Base-by-base conservation (phyloP, 2,888 invertebrate species). In the Zelleria hepariella region DNA sequence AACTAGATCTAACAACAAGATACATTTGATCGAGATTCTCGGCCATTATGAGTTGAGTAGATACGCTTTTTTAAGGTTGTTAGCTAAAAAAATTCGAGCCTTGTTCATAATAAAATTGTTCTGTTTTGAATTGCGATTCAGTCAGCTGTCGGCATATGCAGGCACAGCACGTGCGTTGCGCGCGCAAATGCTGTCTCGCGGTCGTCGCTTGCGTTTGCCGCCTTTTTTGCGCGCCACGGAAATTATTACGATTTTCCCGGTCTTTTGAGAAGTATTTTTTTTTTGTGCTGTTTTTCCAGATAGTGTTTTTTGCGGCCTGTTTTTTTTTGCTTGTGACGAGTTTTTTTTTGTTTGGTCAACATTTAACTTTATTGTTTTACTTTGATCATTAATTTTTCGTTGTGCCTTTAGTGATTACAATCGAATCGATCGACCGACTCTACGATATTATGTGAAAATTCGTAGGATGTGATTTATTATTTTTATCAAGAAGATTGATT, bases 91-190 rank as follows among this genome's bases (percentile, higher is more conserved):
- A 79, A 10, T 15, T 42, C 80, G 71, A 73, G 72, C 73, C 75
- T 66, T 75, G 80, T 81, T 81, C 83, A 77, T 75, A 59, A n/a
- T n/a, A n/a, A n/a, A n/a, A 60, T 63, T 70, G 75, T 72, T 82
- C 78, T 82, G 81, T 84, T 82, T 82, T 80, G 83, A 80, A 83
- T 84, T 81, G 82, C 82, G 79, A 80, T 83, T 83, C 86, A 87
- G 88, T 88, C 84, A 87, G 86, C 85, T 86, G 86, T 81, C 80
- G 81, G 82, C 84, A 77, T 69, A 86, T 79, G 83, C 74, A 74
- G 75, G 74, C 70, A 73, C 70, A 77, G 82, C 80, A 86, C 86
- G 87, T 73, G 80, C 80, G 82, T 76, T 79, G 86, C 82, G 82
- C 83, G 87, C 86, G 86, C 86, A 82, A n/a, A 21, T 21, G 54